These are phyloP conservation scores for Nematolebias whitei DNA, from an alignment of 2,113 vertebrate genomes.

Conservation along the genomic window DNA sequence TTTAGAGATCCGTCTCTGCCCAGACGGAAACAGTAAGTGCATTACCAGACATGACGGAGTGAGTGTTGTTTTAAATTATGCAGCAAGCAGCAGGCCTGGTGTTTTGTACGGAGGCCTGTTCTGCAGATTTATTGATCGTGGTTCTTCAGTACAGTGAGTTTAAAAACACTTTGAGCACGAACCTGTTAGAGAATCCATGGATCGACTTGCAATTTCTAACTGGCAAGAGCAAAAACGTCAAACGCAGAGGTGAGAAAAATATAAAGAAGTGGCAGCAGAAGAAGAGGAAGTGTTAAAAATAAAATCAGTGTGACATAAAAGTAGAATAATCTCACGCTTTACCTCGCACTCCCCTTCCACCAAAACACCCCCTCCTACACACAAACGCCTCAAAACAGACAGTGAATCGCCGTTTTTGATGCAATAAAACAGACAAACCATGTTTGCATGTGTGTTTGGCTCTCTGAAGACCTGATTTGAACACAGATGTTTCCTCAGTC, in stretches of 20 bases:
- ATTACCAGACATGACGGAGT: conserved; percentile 24
- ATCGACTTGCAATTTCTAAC: conserved; percentile 26
- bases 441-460: background rate
- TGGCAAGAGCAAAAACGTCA: conserved; percentile 61
- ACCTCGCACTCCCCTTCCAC: conserved; percentile 24
- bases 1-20: conserved; percentile 37
- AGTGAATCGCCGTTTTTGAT: conserved; percentile 4
- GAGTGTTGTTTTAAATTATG: conserved; percentile 18
- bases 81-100: background rate
- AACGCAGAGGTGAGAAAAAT: conserved; percentile 28
- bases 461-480: conserved; percentile 10
- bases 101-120: conserved; percentile 5
- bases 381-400: background rate
- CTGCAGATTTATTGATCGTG: conserved; percentile 30
- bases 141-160: background rate
- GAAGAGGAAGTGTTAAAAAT: conserved; percentile 19
- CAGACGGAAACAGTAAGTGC: conserved; percentile 13
- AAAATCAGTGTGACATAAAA: conserved; percentile 17
- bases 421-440: conserved; percentile 1
- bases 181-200: conserved; percentile 13
- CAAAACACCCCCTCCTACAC: conserved; percentile 8
- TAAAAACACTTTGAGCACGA: background rate
- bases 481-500: background rate
- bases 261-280: background rate
- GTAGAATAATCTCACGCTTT: conserved; percentile 31